A percentile compares a stretch with the other conserved stretches of the same genome.
phyloP scores from a whole-genome alignment of 2,888 invertebrate species.

The Papilio demoleus region DNA sequence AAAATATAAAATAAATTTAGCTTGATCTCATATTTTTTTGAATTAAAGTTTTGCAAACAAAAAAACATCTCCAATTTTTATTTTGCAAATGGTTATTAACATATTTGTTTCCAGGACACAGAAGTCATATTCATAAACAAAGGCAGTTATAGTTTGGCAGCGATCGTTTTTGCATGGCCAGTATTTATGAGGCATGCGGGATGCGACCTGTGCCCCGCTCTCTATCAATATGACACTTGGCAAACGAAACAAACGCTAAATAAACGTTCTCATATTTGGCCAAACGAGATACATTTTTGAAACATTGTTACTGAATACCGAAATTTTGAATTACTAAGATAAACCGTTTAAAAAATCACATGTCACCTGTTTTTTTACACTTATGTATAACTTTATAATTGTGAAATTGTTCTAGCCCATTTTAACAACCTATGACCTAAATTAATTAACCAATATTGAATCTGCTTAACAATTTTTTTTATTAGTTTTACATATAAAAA shows the following conservation, averaged over 20 bases:
- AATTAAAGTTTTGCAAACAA: neutral
- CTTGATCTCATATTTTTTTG: neutral
- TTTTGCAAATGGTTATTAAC: slow-evolving; percentile 5
- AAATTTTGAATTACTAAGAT: neutral
- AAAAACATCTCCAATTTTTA: neutral
- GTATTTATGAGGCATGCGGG: slow-evolving; percentile 67
- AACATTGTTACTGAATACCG: neutral
- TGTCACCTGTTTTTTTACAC: too few relatives aligned
- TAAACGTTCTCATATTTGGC: slow-evolving; percentile 43
- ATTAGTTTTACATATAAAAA: neutral
- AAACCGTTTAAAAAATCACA: neutral
- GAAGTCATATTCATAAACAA: slow-evolving; percentile 72
- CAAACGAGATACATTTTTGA: slow-evolving; percentile 8
- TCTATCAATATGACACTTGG: slow-evolving; percentile 53
- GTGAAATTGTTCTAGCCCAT: too few relatives aligned
- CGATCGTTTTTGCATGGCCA: slow-evolving; percentile 60
- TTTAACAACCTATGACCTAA: too few relatives aligned
- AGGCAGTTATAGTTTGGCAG: slow-evolving; percentile 75
- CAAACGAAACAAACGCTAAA: slow-evolving; percentile 50
- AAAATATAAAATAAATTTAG: neutral
- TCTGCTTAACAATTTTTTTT: neutral
- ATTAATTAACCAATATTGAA: too few relatives aligned
- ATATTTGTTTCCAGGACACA: slow-evolving; percentile 55
- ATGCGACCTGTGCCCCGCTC: slow-evolving; percentile 49
- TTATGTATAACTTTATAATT: too few relatives aligned